Conservation (phyloP, 2,888 invertebrate genomes). For the Ceriagrion tenellum region DNA sequence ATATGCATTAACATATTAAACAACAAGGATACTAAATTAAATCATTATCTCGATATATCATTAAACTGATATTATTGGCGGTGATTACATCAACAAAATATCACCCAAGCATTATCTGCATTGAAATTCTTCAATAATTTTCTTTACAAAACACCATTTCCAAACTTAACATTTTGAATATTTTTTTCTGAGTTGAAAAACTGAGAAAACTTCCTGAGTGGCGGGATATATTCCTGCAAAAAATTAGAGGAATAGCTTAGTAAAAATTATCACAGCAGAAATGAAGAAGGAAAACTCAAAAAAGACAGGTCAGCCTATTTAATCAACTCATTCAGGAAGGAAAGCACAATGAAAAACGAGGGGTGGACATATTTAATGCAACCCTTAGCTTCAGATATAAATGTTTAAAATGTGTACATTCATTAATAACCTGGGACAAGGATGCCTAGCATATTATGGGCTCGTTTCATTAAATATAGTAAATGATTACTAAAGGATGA, state of each 20-base stretch:
- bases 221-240: not conserved
- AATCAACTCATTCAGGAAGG: too few species aligned
- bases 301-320: too few species aligned
- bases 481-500: too few species aligned
- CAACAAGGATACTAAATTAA: not conserved
- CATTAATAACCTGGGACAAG: too few species aligned
- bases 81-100: not conserved
- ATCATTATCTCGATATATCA: not conserved
- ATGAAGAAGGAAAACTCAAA: not conserved
- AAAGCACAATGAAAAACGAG: too few species aligned
- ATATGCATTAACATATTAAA: not conserved
- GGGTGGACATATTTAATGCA: too few species aligned
- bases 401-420: too few species aligned
- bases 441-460: too few species aligned
- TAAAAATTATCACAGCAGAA: not conserved
- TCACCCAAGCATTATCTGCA: not conserved
- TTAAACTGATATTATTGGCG: not conserved
- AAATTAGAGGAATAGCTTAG: not conserved
- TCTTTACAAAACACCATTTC: not conserved
- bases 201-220: constrained; percentile 7
- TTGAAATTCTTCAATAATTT: not conserved
- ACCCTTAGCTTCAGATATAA: too few species aligned
- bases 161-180: not conserved
- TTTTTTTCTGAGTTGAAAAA: not conserved
- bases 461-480: too few species aligned